These are phyloP conservation scores for Pandemis heparana DNA, from an alignment of 2,888 invertebrate species.

Conservation along the genomic window DNA sequence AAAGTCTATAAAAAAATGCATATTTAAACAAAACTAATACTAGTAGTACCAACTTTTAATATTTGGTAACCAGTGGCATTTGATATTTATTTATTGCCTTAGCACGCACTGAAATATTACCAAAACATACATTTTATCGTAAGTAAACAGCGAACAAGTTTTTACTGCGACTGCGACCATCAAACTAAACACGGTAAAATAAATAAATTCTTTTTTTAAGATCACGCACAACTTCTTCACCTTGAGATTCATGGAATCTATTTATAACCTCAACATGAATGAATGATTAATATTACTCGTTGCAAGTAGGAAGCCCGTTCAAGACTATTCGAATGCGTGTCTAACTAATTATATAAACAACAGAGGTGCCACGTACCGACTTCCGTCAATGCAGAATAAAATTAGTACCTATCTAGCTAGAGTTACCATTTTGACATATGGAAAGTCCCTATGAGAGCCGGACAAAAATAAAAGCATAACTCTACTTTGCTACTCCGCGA, in stretches of 20 bases:
- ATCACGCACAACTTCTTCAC: conserved; percentile 27
- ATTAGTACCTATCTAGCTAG: background rate
- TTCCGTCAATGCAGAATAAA: conserved; percentile 17
- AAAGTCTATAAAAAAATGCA: background rate
- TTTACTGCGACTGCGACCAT: conserved; percentile 5
- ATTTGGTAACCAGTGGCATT: conserved; percentile 6
- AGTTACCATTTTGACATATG: background rate
- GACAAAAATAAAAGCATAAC: too few species aligned
- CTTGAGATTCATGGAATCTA: conserved; percentile 29
- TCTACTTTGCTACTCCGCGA: too few species aligned
- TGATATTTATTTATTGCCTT: conserved; percentile 9
- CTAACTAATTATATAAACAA: conserved; percentile 13
- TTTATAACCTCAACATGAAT: conserved; percentile 35
- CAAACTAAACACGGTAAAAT: conserved; percentile 12
- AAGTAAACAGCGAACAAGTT: conserved; percentile 1
- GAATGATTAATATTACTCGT: conserved; percentile 36
- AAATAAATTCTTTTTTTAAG: conserved; percentile 9
- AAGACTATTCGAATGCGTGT: background rate
- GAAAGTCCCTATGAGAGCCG: background rate
- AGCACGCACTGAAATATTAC: conserved; percentile 1
- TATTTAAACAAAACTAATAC: background rate
- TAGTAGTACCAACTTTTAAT: background rate
- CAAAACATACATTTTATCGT: background rate
- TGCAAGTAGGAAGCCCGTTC: conserved; percentile 30
- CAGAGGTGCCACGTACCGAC: background rate